These are phyloP conservation scores for Chrysochloris asiatica DNA, from an alignment of 2,113 vertebrate genomes.

Conservation along the genomic window DNA sequence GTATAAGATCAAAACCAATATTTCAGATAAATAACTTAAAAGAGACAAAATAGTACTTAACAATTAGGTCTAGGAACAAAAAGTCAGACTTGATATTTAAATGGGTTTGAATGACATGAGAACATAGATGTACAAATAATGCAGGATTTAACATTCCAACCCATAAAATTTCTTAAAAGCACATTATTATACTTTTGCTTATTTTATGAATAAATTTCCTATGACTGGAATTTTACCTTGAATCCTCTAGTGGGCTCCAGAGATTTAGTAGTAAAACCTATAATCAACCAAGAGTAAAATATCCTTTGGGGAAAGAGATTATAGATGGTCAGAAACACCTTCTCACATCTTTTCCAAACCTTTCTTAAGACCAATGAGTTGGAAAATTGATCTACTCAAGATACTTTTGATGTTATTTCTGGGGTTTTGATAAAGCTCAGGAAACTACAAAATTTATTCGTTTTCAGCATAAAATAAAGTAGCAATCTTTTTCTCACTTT, in stretches of 20 bases:
- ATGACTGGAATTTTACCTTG: not conserved
- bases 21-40: not conserved
- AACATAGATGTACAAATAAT: conserved; percentile 21
- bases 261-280: not conserved
- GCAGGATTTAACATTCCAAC: not conserved
- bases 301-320: not conserved
- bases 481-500: not conserved
- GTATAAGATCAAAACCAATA: not conserved
- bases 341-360: not conserved
- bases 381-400: not conserved
- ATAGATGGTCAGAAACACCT: not conserved
- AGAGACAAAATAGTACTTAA: not conserved
- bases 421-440: not conserved
- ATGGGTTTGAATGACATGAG: not conserved
- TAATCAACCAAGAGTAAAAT: not conserved
- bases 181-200: no score
- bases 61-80: not conserved
- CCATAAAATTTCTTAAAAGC: not conserved
- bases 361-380: not conserved
- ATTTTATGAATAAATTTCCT: not conserved
- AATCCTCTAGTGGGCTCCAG: not conserved
- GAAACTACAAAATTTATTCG: not conserved
- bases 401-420: not conserved
- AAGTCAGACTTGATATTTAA: not conserved
- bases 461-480: not conserved